Percentiles rank a stretch among this genome's conserved stretches.
These are phyloP conservation scores for Prunella strophiata DNA, from an alignment of 2,797 vertebrate species.

Conservation along the genomic window DNA sequence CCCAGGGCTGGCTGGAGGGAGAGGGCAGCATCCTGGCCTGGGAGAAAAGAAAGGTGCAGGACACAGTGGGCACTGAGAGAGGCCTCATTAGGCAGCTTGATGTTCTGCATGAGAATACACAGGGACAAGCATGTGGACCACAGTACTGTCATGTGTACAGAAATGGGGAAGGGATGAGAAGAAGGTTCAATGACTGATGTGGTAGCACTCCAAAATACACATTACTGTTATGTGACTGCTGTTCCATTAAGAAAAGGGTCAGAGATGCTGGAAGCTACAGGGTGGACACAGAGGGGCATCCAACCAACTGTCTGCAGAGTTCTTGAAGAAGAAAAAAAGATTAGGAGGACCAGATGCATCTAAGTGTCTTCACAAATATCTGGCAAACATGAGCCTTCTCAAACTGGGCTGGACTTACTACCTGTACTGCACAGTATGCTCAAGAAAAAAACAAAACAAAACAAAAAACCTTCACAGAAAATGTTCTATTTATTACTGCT, in stretches of 20 bases:
- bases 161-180: neutral
- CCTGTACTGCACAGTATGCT: neutral
- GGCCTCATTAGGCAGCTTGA: neutral
- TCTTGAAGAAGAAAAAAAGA: neutral
- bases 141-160: neutral
- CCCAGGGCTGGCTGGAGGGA: neutral
- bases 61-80: neutral
- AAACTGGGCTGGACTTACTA: neutral
- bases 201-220: neutral
- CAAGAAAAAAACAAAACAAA: neutral
- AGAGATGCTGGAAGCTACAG: neutral
- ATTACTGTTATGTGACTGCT: neutral
- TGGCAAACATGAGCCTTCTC: neutral
- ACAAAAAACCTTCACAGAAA: neutral
- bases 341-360: neutral
- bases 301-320: neutral
- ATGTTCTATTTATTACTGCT: neutral
- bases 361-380: neutral
- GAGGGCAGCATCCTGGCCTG: neutral
- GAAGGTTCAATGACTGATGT: neutral
- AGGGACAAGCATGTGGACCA: rapidly evolving
- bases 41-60: neutral
- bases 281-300: neutral
- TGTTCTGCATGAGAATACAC: neutral
- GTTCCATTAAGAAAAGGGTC: neutral